Percentiles rank a stretch among this genome's conserved stretches.
These are phyloP conservation scores for Pterobdella sp. DNA, from an alignment of 2,888 invertebrate genomes.

Conservation along the genomic window DNA sequence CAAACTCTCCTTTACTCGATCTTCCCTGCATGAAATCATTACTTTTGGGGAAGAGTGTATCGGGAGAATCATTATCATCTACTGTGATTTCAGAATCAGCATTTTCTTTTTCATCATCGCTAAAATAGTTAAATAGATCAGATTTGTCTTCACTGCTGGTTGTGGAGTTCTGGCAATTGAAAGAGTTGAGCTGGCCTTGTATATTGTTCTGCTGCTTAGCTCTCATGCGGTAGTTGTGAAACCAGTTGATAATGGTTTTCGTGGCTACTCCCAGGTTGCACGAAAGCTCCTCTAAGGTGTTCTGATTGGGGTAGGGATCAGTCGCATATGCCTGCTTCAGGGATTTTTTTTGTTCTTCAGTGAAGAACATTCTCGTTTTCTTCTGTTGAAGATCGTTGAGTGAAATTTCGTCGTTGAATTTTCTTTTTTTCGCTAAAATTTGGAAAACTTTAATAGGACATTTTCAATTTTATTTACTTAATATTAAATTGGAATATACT, in stretches of 20 bases:
- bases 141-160: conserved; percentile 20
- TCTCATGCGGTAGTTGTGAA: conserved; percentile 98
- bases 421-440: conserved; percentile 34
- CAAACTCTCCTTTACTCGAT: not conserved
- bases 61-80: conserved; percentile 7
- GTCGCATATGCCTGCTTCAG: conserved; percentile 83
- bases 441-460: too few relatives aligned
- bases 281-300: conserved; percentile 89
- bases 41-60: not conserved
- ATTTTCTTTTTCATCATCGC: conserved; percentile 18
- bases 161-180: conserved; percentile 39
- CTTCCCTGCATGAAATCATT: not conserved
- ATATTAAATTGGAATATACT: not conserved
- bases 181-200: conserved; percentile 40
- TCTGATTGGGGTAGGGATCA: conserved; percentile 93
- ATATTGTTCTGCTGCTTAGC: conserved; percentile 60
- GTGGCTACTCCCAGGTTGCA: conserved; percentile 79
- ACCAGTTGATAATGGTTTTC: conserved; percentile 98
- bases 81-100: conserved; percentile 18
- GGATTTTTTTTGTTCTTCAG: conserved; percentile 95
- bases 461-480: not conserved
- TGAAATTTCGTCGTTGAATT: conserved; percentile 30
- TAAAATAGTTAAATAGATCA: conserved; percentile 24
- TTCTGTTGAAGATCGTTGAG: conserved; percentile 40
- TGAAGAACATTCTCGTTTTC: conserved; percentile 82